Percentiles rank a stretch among this genome's conserved stretches.
phyloP scores from a whole-genome alignment of 2,797 vertebrate species.

The Okamejei kenojei region DNA sequence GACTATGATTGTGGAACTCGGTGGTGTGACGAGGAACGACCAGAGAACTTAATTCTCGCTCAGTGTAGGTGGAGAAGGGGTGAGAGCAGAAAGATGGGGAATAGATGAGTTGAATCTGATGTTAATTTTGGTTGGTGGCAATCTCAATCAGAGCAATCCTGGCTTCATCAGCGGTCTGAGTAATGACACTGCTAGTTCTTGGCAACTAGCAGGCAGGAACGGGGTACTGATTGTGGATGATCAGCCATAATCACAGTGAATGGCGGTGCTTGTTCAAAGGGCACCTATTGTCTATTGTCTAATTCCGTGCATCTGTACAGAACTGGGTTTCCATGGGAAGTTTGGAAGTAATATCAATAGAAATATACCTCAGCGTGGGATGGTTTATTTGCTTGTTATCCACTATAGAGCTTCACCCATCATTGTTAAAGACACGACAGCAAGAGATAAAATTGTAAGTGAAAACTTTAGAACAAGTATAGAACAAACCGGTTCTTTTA shows the following conservation, averaged over 20 bases:
- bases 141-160: not conserved
- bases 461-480: not conserved
- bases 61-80: too few relatives aligned
- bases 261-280: too few relatives aligned
- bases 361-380: not conserved
- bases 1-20: too few relatives aligned
- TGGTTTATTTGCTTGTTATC: not conserved
- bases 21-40: too few relatives aligned
- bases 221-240: too few relatives aligned
- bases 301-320: not conserved
- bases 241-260: too few relatives aligned
- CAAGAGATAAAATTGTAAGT: not conserved
- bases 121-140: not conserved
- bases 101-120: too few relatives aligned
- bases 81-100: too few relatives aligned
- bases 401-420: not conserved
- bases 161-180: not conserved
- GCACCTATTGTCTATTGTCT: too few relatives aligned
- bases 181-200: not conserved
- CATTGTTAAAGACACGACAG: not conserved
- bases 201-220: not conserved
- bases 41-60: too few relatives aligned
- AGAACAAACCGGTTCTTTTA: too few relatives aligned
- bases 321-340: not conserved
- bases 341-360: not conserved